Conservation (phyloP, 1,140 invertebrate species). For the Psilanteris sp. region DNA sequence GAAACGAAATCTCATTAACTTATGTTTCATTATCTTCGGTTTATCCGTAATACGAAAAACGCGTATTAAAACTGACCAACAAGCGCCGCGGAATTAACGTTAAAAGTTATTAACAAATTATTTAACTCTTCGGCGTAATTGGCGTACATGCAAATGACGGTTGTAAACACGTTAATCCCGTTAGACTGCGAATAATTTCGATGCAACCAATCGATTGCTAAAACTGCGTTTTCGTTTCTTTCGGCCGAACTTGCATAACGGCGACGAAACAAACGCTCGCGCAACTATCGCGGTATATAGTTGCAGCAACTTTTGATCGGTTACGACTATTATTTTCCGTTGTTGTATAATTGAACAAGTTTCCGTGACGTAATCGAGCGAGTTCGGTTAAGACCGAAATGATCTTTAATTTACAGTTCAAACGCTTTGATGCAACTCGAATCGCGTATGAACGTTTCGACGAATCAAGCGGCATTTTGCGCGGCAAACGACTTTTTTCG, state of each 20-base stretch:
- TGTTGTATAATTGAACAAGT: conserved; percentile 47
- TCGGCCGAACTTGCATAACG: conserved; percentile 10
- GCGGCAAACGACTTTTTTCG: too few relatives aligned
- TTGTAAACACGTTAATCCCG: too few relatives aligned
- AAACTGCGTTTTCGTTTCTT: conserved; percentile 20
- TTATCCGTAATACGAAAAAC: too few relatives aligned
- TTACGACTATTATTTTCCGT: conserved; percentile 47
- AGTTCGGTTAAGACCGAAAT: conserved; percentile 35
- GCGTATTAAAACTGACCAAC: too few relatives aligned
- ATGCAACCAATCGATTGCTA: background rate
- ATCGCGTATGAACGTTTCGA: too few relatives aligned
- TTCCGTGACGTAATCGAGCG: conserved; percentile 37
- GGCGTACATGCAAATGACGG: too few relatives aligned
- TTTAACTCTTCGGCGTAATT: too few relatives aligned
- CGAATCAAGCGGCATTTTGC: too few relatives aligned
- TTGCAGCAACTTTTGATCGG: conserved; percentile 31
- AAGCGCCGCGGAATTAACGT: too few relatives aligned
- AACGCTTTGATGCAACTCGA: conserved; percentile 31
- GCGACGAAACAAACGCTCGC: conserved; percentile 14
- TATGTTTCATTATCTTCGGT: too few relatives aligned
- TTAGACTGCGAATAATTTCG: conserved; percentile 23
- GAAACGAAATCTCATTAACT: too few relatives aligned
- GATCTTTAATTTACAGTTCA: conserved; percentile 27
- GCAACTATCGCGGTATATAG: conserved; percentile 10
- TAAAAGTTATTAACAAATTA: too few relatives aligned